Evolutionary conservation across 2,797 vertebrate genomes (phyloP), one percentile per base, ranked within the genome.

Genomic region (Taeniopygia guttata): DNA sequence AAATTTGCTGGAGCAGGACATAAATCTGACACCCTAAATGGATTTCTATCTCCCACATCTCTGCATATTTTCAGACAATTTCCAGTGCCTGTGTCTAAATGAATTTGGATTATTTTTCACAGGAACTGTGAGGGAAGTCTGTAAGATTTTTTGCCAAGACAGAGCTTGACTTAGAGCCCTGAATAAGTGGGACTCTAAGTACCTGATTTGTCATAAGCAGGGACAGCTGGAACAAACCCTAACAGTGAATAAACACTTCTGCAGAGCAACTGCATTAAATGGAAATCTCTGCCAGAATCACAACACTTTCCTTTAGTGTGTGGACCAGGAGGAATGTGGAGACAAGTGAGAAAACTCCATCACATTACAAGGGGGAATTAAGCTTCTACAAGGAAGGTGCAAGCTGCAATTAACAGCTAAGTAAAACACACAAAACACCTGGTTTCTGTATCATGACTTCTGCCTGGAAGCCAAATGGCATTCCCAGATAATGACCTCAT

Each of bases 401-500:
- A 69, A 89, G 66, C 55, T 91, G 76, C 74, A 68, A 55, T 86
- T 89, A 89, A 51, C 84, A 93, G 79, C 66, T 75, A 86, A 62
- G 62, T 38, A 90, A 93, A 90, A 67, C 49, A 85, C 62, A 87
- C 23, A 78, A 58, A 59, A 11, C 51, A 83, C 73, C 74, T 80
- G 79, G 68, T 81, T 89, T 83, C 68, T 89, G 9, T 78, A 85
- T 11, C 46, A 7, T 13, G 48, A 19, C 55, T 76, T 73, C 45
- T 91, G 46, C 21, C 51, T 87, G 21, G 54, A 74, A 76, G 75
- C 45, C 67, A 80, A 94, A 76, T 8, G 2, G 16, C 84, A 92
- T 95, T 96, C 86, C 68, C 68, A 48, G 64, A n/a, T 93, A 95
- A 87, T 91, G 87, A 95, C 46, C 49, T 94, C 93, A 95, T 4